Percentiles rank a stretch among this genome's conserved stretches.
Evolutionary conservation across 2,888 invertebrate genomes (phyloP).

Genomic region (Xestia xanthographa): DNA sequence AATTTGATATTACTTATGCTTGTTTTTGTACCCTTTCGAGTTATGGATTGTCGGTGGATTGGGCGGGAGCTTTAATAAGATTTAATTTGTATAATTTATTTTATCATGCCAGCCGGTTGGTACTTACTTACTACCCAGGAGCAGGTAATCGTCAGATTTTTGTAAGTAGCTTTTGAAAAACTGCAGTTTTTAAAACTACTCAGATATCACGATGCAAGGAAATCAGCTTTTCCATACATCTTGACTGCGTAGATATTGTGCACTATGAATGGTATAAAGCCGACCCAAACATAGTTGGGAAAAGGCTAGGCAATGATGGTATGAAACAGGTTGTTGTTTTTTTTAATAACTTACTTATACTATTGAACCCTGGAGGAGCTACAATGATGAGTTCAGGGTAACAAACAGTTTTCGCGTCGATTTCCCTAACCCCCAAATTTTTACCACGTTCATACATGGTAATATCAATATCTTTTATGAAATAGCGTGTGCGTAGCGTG

Average conservation of each 20-base stretch:
- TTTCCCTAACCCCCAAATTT: neutral
- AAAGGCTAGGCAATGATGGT: too few species aligned
- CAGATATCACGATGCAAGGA: neutral
- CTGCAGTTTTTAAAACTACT: neutral
- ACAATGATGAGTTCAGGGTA: neutral
- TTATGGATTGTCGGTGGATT: constrained; percentile 45
- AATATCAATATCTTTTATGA: too few species aligned
- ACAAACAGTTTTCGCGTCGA: neutral
- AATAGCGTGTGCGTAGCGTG: too few species aligned
- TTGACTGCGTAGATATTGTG: neutral
- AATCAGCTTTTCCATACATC: neutral
- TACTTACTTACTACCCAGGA: neutral
- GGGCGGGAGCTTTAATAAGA: constrained; percentile 19
- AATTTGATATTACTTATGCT: constrained; percentile 68
- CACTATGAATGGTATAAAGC: too few species aligned
- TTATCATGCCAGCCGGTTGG: neutral
- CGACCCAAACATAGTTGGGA: too few species aligned
- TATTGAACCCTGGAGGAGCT: too few species aligned
- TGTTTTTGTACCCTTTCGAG: constrained; percentile 46
- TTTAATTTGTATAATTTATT: constrained; percentile 28
- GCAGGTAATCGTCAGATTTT: neutral
- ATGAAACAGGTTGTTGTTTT: neutral
- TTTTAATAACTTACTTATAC: neutral
- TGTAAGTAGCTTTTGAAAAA: neutral
- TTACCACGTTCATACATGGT: neutral